Percentiles rank a stretch among this genome's conserved stretches.
Conservation (phyloP, 2,888 invertebrate genomes). For the Dugesia japonica region DNA sequence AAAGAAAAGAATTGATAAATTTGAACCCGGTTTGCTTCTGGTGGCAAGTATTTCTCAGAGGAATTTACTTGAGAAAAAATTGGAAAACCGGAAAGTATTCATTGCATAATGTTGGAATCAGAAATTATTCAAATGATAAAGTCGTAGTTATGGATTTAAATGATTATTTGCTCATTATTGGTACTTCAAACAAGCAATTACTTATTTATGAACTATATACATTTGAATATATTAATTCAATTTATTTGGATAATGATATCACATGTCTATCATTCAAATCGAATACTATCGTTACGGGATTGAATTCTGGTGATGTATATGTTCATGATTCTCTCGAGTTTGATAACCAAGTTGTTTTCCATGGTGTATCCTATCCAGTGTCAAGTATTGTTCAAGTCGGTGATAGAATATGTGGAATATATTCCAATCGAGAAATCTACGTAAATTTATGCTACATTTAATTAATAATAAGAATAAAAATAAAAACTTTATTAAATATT, state of each 20-base stretch:
- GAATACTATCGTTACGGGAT: neutral
- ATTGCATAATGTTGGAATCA: no score
- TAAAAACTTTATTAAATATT: no score
- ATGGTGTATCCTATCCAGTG: neutral
- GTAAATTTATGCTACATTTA: no score
- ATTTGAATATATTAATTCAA: neutral
- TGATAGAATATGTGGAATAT: neutral
- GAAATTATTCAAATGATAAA: neutral
- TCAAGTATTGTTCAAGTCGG: neutral
- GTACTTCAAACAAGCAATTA: neutral
- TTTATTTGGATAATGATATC: neutral
- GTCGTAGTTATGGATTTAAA: neutral
- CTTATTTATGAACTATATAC: neutral
- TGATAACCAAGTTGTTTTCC: neutral
- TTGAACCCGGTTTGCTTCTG: neutral
- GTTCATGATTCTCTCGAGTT: neutral
- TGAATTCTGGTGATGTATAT: neutral
- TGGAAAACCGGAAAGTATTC: neutral
- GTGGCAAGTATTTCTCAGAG: neutral
- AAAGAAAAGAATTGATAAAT: neutral
- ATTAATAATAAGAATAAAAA: no score
- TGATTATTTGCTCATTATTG: neutral
- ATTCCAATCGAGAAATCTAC: neutral
- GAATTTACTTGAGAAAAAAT: neutral
- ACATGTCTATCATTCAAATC: neutral